Evolutionary conservation across 2,113 vertebrate genomes (phyloP).

Genomic region (Lophochroa leadbeateri): DNA sequence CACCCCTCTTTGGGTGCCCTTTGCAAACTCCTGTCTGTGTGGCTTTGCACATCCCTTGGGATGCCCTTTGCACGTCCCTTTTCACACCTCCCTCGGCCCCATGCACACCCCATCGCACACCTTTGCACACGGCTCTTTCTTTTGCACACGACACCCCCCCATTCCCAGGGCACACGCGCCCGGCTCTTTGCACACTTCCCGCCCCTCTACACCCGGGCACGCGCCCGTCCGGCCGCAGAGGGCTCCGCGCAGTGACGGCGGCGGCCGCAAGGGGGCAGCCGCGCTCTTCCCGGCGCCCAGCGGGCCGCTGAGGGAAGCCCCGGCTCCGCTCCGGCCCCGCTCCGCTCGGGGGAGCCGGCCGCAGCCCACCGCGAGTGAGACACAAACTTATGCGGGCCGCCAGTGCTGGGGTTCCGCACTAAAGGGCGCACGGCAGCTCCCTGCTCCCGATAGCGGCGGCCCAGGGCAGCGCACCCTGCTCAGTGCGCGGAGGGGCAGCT

Average conservation of each 20-base stretch:
- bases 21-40: neutral
- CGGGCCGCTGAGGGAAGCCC: neutral
- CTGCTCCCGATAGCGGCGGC: too few species aligned
- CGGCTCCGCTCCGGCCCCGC: neutral
- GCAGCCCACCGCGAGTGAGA: neutral
- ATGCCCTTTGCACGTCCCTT: fast-evolving
- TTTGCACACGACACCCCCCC: neutral
- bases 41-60: fast-evolving
- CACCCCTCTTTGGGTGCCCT: neutral
- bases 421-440: too few species aligned
- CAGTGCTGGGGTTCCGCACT: too few species aligned
- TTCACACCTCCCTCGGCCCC: neutral
- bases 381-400: neutral
- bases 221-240: neutral
- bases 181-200: neutral
- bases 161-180: too few species aligned
- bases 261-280: constrained; percentile 44
- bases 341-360: neutral
- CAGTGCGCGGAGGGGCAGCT: too few species aligned
- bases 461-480: neutral
- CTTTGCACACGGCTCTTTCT: neutral
- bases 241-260: neutral
- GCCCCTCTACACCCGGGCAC: too few species aligned
- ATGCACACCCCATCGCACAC: neutral
- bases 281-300: neutral